Evolutionary conservation across 2,888 invertebrate genomes (phyloP), one percentile per base, ranked within the genome.

Genomic region (Troilus luridus): DNA sequence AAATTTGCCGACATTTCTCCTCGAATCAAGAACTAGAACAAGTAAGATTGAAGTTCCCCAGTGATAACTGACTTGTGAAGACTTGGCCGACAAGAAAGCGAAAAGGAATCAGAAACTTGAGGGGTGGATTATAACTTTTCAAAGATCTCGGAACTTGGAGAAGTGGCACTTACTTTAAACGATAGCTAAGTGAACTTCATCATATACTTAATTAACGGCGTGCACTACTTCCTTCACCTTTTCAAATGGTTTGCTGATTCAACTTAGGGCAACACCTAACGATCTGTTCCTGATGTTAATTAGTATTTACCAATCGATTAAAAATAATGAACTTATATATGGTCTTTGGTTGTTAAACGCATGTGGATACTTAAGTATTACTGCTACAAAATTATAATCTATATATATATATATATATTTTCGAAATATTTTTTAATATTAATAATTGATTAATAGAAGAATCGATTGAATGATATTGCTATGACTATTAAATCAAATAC

Each of bases 161-260:
- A 85, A 85, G 85, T 85, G 85, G 56, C 85, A 85, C 85, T 85
- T 85, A 85, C 85, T 56, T 85, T n/a, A 85, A 85, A 54, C 85
- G 85, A 85, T 58, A 85, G n/a, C 56, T 56, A 85, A 85, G 56
- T 85, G 56, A 85, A 85, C 85, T 85, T 85, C n/a, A 58, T 85
- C 54, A 56, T n/a, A 58, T 85, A n/a, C 85, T 58, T 85, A 85
- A 85, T 85, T 85, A 85, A 85, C 85, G 85, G 85, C n/a, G 12
- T 10, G n/a, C 1, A 56, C n/a, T 56, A 1, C 54, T 85, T 9
- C 81, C 17, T 21, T n/a, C 81, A 21, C 56, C 10, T n/a, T 85
- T 11, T 56, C 11, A 81, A 54, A 19, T 19, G 54, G 8, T 81
- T 81, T 54, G n/a, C 85, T 12, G 11, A 56, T n/a, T 85, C 19